Evolutionary conservation across 2,888 invertebrate species (phyloP), one percentile per base, ranked within the genome.

Genomic region (Syrphus vitripennis): DNA sequence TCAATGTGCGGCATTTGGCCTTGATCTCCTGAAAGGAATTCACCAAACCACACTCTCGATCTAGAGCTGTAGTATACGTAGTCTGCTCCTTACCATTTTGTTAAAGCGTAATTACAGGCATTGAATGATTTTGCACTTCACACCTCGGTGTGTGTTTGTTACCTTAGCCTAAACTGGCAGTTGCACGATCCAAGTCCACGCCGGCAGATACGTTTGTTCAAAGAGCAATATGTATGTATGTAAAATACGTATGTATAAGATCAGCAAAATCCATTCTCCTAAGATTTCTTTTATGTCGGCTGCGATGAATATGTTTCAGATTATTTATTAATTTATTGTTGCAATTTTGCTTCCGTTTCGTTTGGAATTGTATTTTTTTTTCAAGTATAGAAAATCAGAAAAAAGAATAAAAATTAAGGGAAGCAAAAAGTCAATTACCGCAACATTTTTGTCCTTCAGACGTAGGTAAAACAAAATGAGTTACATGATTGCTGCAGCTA

Each of bases 51-150:
- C 65, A 29, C 45, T 65, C 12, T 63, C 26, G n/a, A 29, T 19
- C 19, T 16, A 26, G n/a, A 45, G 57, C 31, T 37, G 45, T 45
- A 29, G 65, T 40, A 63, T 29, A 59, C n/a, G n/a, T n/a, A 59
- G 45, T 42, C 31, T 29, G 65, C 78, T 72, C 67, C 78, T 74
- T 45, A 78, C 72, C 72, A 72, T 72, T 83, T 79, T 79, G 79
- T 72, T 83, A 72, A 82, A 78, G 72, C 61, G 78, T 83, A 83
- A 83, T 83, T 83, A 83, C 83, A 67, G 61, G 37, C 83, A 67
- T 79, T 72, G 79, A 79, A 83, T 55, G 61, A 83, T 78, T 79
- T 72, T 74, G 78, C 67, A 69, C 83, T 83, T 83, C 83, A 83
- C 83, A 83, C 83, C 79, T 83, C 42, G 61, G 34, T 40, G 31